These are phyloP conservation scores for Montipora capitata DNA, from an alignment of 92 coral and sea anemone genomes.

Conservation along the genomic window DNA sequence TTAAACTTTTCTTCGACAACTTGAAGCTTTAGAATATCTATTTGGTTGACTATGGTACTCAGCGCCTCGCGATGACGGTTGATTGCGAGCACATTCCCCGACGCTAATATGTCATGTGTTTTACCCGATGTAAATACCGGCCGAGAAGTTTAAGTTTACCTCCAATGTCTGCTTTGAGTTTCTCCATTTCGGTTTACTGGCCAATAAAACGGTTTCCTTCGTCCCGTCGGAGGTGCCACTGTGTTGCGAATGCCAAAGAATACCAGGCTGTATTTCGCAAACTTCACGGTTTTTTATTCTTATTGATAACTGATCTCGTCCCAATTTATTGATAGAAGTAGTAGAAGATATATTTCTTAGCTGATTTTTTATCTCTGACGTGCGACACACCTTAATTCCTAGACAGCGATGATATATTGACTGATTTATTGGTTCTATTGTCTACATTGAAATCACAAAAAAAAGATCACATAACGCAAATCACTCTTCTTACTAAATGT, in stretches of 20 bases:
- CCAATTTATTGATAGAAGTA: too few species aligned
- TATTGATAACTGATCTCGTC: neutral
- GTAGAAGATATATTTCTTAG: neutral
- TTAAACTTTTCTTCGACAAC: constrained; percentile 31
- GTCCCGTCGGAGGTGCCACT: constrained; percentile 38
- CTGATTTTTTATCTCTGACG: constrained; percentile 2
- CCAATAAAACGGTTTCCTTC: constrained; percentile 9
- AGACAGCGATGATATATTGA: neutral
- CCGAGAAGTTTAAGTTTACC: constrained; percentile 23
- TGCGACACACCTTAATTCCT: neutral
- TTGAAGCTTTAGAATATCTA: constrained; percentile 5
- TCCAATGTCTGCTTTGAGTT: constrained; percentile 25
- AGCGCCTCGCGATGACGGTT: constrained; percentile 37
- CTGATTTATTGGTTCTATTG: neutral
- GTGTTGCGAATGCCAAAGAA: neutral
- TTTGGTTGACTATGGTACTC: constrained; percentile 31
- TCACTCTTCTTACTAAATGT: too few species aligned
- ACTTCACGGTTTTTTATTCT: constrained; percentile 5
- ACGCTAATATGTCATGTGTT: neutral
- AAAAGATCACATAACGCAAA: neutral
- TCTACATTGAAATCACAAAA: neutral
- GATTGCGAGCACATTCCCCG: constrained; percentile 28
- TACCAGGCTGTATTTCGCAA: constrained; percentile 1
- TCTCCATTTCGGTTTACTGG: constrained; percentile 28
- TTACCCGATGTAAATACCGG: constrained; percentile 5